A percentile compares a stretch with the other conserved stretches of the same genome.
Conservation (phyloP, 2,113 vertebrate genomes). For the Psephotus haematonotus region DNA sequence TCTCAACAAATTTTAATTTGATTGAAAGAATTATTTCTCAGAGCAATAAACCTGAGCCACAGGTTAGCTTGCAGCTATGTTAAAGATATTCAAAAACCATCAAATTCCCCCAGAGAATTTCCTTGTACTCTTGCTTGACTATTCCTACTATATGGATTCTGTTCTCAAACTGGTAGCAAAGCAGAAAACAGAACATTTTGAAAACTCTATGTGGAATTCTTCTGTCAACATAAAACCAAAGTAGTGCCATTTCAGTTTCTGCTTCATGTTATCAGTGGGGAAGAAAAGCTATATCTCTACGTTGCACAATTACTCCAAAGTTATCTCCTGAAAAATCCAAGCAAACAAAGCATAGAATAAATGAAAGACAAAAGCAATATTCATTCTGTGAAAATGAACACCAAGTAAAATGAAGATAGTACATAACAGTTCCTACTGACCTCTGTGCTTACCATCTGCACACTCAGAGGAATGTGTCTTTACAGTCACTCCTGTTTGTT, state of each 20-base stretch:
- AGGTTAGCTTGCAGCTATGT: neutral
- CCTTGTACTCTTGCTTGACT: neutral
- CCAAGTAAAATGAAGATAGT: neutral
- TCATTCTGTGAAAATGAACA: neutral
- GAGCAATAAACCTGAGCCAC: neutral
- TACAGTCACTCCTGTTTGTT: neutral
- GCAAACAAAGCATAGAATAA: neutral
- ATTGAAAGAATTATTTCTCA: neutral
- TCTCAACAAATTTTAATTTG: neutral
- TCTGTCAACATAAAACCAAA: neutral
- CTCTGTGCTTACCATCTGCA: neutral
- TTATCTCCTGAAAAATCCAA: neutral
- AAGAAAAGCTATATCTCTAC: neutral
- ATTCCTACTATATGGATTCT: neutral
- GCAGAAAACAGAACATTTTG: neutral
- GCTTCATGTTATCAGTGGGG: neutral
- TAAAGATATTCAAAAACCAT: neutral
- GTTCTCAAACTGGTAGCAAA: neutral
- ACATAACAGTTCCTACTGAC: neutral
- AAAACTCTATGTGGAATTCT: neutral
- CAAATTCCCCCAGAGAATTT: neutral
- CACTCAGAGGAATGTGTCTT: fast-evolving
- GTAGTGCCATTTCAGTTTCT: neutral
- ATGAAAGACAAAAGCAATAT: neutral
- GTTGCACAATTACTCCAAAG: neutral